Percentiles rank a stretch among this genome's conserved stretches.
Evolutionary conservation across 1,140 invertebrate genomes (phyloP).

Genomic region (Berghia stephanieae): DNA sequence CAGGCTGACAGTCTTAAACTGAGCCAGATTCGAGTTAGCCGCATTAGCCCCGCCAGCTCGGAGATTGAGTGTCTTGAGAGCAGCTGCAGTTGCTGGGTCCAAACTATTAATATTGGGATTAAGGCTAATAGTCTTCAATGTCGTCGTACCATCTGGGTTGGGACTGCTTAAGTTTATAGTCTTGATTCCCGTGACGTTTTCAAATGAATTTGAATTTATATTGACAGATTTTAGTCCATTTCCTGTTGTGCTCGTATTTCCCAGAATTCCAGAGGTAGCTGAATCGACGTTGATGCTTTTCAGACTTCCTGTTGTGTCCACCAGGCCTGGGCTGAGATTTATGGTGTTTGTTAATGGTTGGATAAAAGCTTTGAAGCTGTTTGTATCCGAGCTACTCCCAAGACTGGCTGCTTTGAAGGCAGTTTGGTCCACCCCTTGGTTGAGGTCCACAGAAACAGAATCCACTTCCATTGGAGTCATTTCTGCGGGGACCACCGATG

Average conservation of each 20-base stretch:
- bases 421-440: slow-evolving; percentile 22
- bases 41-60: neutral
- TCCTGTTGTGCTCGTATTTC: no score
- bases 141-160: slow-evolving; percentile 1
- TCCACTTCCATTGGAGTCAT: slow-evolving; percentile 62
- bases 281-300: slow-evolving; percentile 9
- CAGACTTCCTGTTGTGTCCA: neutral
- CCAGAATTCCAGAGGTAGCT: neutral
- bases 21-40: no score
- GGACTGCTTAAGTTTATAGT: slow-evolving; percentile 26
- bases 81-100: slow-evolving; percentile 26
- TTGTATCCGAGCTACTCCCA: neutral
- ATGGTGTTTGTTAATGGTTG: slow-evolving; percentile 13
- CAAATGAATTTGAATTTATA: no score
- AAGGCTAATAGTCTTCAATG: slow-evolving; percentile 20
- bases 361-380: neutral
- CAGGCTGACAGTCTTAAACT: slow-evolving; percentile 14
- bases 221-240: no score
- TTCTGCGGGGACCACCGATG: slow-evolving; percentile 58
- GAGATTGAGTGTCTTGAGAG: slow-evolving; percentile 35
- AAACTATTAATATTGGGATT: neutral
- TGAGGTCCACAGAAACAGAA: slow-evolving; percentile 42
- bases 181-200: neutral
- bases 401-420: slow-evolving; percentile 22
- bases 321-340: neutral